phyloP scores from a whole-genome alignment of 2,797 vertebrate genomes.

The Steatocranus sp. region DNA sequence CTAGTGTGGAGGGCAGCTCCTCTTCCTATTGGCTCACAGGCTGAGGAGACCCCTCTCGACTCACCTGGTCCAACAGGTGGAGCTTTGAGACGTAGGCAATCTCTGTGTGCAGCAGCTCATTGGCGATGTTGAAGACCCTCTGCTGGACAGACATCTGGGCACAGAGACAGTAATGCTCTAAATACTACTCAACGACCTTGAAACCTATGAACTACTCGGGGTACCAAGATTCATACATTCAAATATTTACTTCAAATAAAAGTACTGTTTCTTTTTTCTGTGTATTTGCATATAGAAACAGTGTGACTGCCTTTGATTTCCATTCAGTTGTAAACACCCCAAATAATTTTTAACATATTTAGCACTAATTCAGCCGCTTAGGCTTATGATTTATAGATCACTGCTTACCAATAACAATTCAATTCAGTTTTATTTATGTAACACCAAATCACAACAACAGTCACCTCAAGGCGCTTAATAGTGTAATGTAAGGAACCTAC shows the following conservation, averaged over 20 bases:
- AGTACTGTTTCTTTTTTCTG: neutral
- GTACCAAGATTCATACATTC: neutral
- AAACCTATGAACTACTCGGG: neutral
- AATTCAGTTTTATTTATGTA: neutral
- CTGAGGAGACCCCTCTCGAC: neutral
- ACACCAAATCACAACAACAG: neutral
- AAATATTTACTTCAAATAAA: neutral
- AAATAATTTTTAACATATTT: neutral
- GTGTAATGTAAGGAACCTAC: neutral
- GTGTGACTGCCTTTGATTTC: neutral
- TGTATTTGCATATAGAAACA: neutral
- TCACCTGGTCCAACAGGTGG: slow-evolving; percentile 87
- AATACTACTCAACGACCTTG: fast-evolving
- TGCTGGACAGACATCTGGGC: slow-evolving; percentile 84
- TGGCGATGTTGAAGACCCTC: slow-evolving; percentile 90
- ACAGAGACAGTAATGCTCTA: neutral
- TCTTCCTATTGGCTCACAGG: neutral
- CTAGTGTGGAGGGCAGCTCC: neutral
- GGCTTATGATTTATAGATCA: neutral
- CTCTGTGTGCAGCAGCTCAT: slow-evolving; percentile 89
- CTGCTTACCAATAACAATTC: neutral
- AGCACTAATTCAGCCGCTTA: neutral
- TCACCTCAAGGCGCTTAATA: neutral
- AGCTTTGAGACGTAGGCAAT: slow-evolving; percentile 87
- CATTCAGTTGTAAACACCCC: neutral